phyloP scores from a whole-genome alignment of 1,140 invertebrate genomes.

The Zaprionus nigranus region DNA sequence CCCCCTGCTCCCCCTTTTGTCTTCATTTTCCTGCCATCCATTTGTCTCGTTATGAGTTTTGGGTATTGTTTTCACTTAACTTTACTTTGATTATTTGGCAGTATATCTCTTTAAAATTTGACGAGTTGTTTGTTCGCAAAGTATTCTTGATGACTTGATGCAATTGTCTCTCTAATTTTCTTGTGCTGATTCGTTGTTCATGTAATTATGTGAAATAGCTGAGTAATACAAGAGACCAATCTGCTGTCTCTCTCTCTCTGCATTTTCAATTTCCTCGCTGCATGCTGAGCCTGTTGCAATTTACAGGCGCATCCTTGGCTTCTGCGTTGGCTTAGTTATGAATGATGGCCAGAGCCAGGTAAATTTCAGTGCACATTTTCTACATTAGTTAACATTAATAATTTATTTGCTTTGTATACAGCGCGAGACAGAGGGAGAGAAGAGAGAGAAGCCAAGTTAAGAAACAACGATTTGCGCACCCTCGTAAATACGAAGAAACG shows the following conservation, averaged over 20 bases:
- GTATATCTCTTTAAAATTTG: constrained; percentile 44
- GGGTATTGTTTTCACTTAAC: constrained; percentile 27
- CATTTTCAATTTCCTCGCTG: constrained; percentile 61
- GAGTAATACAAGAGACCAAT: neutral
- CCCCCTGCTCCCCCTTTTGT: constrained; percentile 19
- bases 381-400: constrained; percentile 81
- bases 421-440: neutral
- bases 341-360: constrained; percentile 58
- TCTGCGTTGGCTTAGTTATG: constrained; percentile 30
- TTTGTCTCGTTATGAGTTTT: constrained; percentile 67
- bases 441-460: constrained; percentile 10
- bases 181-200: constrained; percentile 28
- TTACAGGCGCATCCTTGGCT: constrained; percentile 34
- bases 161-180: constrained; percentile 55
- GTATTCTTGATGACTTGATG: constrained; percentile 66
- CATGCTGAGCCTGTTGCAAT: constrained; percentile 53
- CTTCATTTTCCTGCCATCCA: constrained; percentile 23
- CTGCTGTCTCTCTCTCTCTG: neutral
- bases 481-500: constrained; percentile 17
- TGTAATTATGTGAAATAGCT: constrained; percentile 9
- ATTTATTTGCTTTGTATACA: constrained; percentile 72
- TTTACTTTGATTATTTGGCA: constrained; percentile 30
- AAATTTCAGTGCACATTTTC: constrained; percentile 77
- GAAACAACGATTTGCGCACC: constrained; percentile 53
- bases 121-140: constrained; percentile 59